Evolutionary conservation across 2,797 vertebrate species (phyloP), one percentile per base, ranked within the genome.

Genomic region (Synaphobranchus kaupii): DNA sequence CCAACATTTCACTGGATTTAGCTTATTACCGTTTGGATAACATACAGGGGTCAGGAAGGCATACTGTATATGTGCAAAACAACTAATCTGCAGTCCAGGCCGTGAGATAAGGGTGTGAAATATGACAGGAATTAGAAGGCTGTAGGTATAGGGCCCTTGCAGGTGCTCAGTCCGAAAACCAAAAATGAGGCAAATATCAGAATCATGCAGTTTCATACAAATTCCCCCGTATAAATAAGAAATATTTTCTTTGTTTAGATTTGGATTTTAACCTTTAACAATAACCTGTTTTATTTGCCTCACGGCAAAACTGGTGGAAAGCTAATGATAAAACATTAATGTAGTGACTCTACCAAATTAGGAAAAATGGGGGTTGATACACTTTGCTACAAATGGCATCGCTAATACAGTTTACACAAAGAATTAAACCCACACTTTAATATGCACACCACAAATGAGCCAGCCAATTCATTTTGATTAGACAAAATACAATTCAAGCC

Each of bases 361-460:
- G 44, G 17, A 48, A 48, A 81, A 81, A 81, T 48, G 22, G 54
- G 88, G 90, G 83, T 66, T 39, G 56, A 66, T 9, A 84, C 12
- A 83, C 7, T 83, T 89, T 44, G 82, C 76, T 73, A 58, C 84
- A 22, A 76, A 83, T 86, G 54, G n/a, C 34, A 86, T n/a, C 60
- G 85, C 63, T 50, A 54, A 44, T 34, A 66, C 10, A 80, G 86
- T 50, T 78, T 52, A 15, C 78, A 39, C 85, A 78, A 84, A 25
- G 39, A 34, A 39, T 39, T 17, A 20, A 34, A 34, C 9, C 73
- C 73, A 47, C 73, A 47, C 17, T 86, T 90, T 76, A 86, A 68
- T 56, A 34, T 17, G 81, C 85, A 90, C 31, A 52, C 56, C 85
- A 89, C 34, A 88, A 84, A 90, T 81, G 85, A 83, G 87, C 0